Percentiles rank a stretch among this genome's conserved stretches.
Evolutionary conservation across 2,888 invertebrate genomes (phyloP).

Genomic region (Luperina testacea): DNA sequence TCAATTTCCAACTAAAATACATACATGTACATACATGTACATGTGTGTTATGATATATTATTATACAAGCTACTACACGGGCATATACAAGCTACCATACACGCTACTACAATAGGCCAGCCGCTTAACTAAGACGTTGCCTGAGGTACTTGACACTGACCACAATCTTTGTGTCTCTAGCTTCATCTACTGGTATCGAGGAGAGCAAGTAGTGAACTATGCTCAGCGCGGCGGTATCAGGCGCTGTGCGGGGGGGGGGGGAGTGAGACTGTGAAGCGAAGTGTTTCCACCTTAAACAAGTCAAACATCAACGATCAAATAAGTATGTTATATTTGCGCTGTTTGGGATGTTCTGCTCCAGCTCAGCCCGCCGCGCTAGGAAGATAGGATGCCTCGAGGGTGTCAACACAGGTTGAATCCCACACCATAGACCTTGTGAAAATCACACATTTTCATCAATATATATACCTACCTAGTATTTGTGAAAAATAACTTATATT

Average conservation of each 20-base stretch:
- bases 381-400: neutral
- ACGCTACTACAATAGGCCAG: too few species aligned
- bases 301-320: neutral
- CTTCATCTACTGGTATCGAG: constrained; percentile 96
- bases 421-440: neutral
- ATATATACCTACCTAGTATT: neutral
- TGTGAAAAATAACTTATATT: constrained; percentile 13
- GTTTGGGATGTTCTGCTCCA: too few species aligned
- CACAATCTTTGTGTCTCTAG: constrained; percentile 67
- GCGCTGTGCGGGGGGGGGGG: too few species aligned
- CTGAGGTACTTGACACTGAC: neutral
- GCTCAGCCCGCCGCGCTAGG: neutral
- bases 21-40: too few species aligned
- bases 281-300: neutral
- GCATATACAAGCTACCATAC: too few species aligned
- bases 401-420: neutral
- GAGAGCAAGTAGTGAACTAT: constrained; percentile 95
- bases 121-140: too few species aligned
- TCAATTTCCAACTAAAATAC: neutral
- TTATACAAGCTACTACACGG: too few species aligned
- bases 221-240: constrained; percentile 96
- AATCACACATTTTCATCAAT: neutral
- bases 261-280: too few species aligned
- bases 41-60: neutral
- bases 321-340: too few species aligned